Base-by-base conservation (phyloP, 53 echinoderm and acorn worm species). In the Luidia sarsii region DNA sequence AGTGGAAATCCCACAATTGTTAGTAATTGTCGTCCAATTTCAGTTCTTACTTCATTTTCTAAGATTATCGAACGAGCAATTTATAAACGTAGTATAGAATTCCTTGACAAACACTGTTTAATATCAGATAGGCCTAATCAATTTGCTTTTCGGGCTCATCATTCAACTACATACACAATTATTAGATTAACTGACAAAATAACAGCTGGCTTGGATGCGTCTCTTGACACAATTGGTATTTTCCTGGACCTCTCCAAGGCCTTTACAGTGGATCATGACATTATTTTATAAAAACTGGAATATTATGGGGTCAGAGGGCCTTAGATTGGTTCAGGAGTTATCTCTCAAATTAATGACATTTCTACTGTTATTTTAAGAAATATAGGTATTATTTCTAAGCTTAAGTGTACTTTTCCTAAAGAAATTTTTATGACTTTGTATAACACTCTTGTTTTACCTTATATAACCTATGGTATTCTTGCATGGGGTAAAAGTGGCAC, bases 1-100 rank as follows among this genome's bases (percentile, higher is more conserved):
- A n/a, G n/a, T n/a, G n/a, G n/a, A n/a, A n/a, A n/a, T n/a, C n/a
- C n/a, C n/a, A n/a, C n/a, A n/a, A n/a, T n/a, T n/a, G n/a, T n/a
- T n/a, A n/a, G n/a, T n/a, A n/a, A n/a, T n/a, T n/a, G n/a, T n/a
- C n/a, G n/a, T n/a, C n/a, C n/a, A n/a, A n/a, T n/a, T n/a, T n/a
- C n/a, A n/a, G n/a, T n/a, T 23, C 32, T 61, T 39, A 57, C 75
- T 22, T 51, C 62, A 16, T 63, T 85, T 20, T 85, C 86, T 1
- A 85, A 67, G 61, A 79, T 79, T 3, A 10, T 54, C 14, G 86
- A 85, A 55, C 75, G 79, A 16, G 31, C 56, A 21, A 31, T 73
- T 33, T 56, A 73, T 35, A 73, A 6, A 0, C 56, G 57, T 24
- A 59, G 35, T 5, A 23, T 19, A 3, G 3, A 57, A 34, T 75